Evolutionary conservation across 1,140 invertebrate species (phyloP), one percentile per base, ranked within the genome.

Genomic region (Sinonovacula constricta): DNA sequence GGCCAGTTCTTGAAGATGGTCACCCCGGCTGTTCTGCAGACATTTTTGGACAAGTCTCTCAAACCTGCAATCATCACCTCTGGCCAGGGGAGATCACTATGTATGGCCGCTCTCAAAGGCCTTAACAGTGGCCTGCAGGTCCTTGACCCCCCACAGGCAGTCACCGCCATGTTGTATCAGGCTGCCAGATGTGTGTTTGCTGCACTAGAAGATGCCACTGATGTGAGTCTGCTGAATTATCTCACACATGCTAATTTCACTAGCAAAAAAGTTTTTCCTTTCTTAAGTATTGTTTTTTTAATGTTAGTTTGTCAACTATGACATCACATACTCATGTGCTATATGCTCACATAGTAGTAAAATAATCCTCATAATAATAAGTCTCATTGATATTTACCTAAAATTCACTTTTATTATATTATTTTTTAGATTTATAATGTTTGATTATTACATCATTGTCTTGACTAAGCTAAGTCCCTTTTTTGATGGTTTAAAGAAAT

Each of bases 71-170:
- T 26, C 7, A 30, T 62, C 22, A n/a, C 49, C 7, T 26, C 3
- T 18, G 15, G 10, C 12, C 56, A 62, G 5, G 45, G 69, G 24
- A 65, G 33, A 34, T 51, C 39, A 59, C 70, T 80, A 31, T 49
- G 65, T 14, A n/a, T 79, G 12, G 51, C 80, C 39, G 66, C 86
- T 1, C 69, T 89, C 30, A 54, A 77, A 31, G 88, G 88, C 54
- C 75, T 89, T 34, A 77, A 81, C 54, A 74, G 76, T 49, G 80
- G 86, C 30, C 70, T 89, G 30, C 34, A 72, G 22, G 81, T 88
- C 0, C 28, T 62, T n/a, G 84, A 89, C 57, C 87, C 85, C 22
- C 87, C 88, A n/a, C 72, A 83, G 36, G 74, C 85, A 30, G 84
- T 87, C 1, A 81, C 82, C 12, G 24, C 63, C 14, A 67, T 88